Base-by-base conservation (phyloP, 2,888 invertebrate genomes). In the Eristalinus aeneus region DNA sequence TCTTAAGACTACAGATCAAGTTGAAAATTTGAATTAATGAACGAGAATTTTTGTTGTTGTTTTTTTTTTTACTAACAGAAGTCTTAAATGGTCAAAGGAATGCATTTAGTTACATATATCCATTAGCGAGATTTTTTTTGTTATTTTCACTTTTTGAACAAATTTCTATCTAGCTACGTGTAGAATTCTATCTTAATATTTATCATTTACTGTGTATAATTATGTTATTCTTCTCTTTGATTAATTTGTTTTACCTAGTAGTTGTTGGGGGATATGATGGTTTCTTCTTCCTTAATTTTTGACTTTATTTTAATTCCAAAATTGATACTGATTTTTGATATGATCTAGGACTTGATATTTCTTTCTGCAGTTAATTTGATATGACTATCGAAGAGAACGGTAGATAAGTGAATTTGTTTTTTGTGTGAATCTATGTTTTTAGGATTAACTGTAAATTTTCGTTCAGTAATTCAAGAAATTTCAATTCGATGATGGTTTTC, bases 391-490 rank as follows among this genome's bases (percentile, higher is more conserved):
- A 74, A 64, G 74, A 68, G 39, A 23, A 53, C 10, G 56, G 36
- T 54, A n/a, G 27, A 11, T 32, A 32, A 61, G 31, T 54, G n/a
- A n/a, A 27, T 63, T 8, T 69, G 63, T 11, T 1, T 56, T 65
- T 81, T 12, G 36, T 11, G 32, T 74, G 22, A 58, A 23, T 20
- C 11, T 46, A 36, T 53, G 46, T 46, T 39, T 10, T 20, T 56
- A 61, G 16, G 34, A 39, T 74, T 69, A 39, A n/a, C 36, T 22
- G 20, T 10, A 63, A 56, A 69, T 82, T 82, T 82, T 77, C 86
- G 86, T 86, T 86, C 86, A 86, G 71, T 71, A 86, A 86, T 78
- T 78, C 46, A 16, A 22, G 74, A 86, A 78, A 82, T 86, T 82
- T 86, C 82, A 86, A 81, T 78, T 74, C 27, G 74, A 78, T 65